A percentile compares a stretch with the other conserved stretches of the same genome.
Evolutionary conservation across 1,140 invertebrate species (phyloP).

Genomic region (Scaptomyza graminum): DNA sequence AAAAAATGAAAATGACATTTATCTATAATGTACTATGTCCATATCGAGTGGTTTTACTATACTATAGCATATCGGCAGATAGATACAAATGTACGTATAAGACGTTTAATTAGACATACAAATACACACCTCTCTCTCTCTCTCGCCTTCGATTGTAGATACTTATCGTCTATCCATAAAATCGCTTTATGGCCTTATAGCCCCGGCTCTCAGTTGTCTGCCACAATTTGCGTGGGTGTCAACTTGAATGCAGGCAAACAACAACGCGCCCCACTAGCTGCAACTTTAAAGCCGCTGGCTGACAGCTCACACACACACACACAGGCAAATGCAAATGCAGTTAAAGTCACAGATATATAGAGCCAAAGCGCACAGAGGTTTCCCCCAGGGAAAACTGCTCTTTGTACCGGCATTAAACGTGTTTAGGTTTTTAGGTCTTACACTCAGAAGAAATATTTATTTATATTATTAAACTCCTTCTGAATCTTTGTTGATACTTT

Average conservation of each 20-base stretch:
- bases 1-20: conserved; percentile 35
- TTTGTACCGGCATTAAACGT: conserved; percentile 65
- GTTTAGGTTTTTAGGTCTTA: conserved; percentile 69
- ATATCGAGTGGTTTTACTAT: conserved; percentile 30
- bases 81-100: conserved; percentile 20
- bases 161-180: conserved; percentile 53
- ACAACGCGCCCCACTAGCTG: conserved; percentile 21
- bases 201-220: conserved; percentile 29
- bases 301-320: conserved; percentile 8
- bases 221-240: conserved; percentile 63
- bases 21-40: conserved; percentile 52
- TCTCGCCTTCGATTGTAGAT: conserved; percentile 2
- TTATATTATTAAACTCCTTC: too few relatives aligned
- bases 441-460: background rate
- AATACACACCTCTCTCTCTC: conserved; percentile 14
- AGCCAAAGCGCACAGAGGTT: background rate
- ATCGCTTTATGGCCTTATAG: conserved; percentile 46
- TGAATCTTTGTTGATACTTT: too few relatives aligned
- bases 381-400: conserved; percentile 50
- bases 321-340: conserved; percentile 5
- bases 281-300: conserved; percentile 2
- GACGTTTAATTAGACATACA: conserved; percentile 59
- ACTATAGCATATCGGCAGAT: background rate
- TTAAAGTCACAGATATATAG: conserved; percentile 6
- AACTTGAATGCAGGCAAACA: conserved; percentile 39